Conservation (phyloP, 2,113 vertebrate species). For the Apeltes quadracus region DNA sequence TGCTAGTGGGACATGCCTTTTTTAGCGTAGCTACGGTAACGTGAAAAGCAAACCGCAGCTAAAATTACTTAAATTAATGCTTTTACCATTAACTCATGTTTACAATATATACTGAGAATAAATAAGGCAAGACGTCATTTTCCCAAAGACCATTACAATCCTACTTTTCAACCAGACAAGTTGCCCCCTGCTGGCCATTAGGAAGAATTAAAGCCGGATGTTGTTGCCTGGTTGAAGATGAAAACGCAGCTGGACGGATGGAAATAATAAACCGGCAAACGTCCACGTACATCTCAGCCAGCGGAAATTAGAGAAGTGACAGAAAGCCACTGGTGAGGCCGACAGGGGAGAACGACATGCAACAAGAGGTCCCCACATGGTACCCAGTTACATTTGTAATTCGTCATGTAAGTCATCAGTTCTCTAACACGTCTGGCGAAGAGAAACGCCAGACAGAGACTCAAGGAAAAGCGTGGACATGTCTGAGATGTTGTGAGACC, state of each 20-base stretch:
- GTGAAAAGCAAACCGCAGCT: too few relatives aligned
- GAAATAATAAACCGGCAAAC: background rate
- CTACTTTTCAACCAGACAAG: too few relatives aligned
- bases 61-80: too few relatives aligned
- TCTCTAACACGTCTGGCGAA: background rate
- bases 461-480: background rate
- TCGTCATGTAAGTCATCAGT: background rate
- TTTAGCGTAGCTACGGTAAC: too few relatives aligned
- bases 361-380: background rate
- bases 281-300: background rate
- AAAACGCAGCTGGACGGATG: background rate
- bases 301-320: background rate
- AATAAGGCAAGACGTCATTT: too few relatives aligned
- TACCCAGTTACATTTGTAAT: background rate
- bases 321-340: background rate
- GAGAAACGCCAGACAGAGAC: background rate
- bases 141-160: too few relatives aligned
- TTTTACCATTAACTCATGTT: background rate
- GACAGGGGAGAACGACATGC: background rate
- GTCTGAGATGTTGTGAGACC: background rate
- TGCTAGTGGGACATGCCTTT: too few relatives aligned
- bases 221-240: background rate
- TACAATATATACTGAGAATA: background rate
- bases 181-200: background rate
- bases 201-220: background rate